A percentile compares a stretch with the other conserved stretches of the same genome.
phyloP scores from a whole-genome alignment of 2,113 vertebrate genomes.

The Anarrhichthys ocellatus region DNA sequence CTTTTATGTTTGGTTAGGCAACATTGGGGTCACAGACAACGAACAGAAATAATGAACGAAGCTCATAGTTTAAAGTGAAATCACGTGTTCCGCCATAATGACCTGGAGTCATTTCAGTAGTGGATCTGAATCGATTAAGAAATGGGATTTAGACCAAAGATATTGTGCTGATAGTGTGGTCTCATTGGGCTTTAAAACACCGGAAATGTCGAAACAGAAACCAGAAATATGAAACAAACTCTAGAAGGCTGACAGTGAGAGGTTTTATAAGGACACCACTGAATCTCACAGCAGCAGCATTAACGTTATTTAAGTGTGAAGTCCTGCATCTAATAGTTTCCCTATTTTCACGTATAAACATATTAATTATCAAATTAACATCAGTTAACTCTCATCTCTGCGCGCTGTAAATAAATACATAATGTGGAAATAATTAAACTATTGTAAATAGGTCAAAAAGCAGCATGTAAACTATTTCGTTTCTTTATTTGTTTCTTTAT shows the following conservation, averaged over 20 bases:
- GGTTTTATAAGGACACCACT: background rate
- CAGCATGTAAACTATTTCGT: background rate
- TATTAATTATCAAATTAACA: background rate
- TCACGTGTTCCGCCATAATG: too few species aligned
- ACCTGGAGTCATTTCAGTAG: background rate
- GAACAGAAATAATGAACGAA: background rate
- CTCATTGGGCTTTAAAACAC: background rate
- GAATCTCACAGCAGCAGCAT: background rate
- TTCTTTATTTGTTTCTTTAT: background rate
- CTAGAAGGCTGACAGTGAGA: too few species aligned
- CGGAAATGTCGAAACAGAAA: background rate
- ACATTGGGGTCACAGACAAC: too few species aligned
- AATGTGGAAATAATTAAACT: background rate
- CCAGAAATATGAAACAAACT: background rate
- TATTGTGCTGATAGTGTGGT: background rate
- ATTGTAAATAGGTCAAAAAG: background rate
- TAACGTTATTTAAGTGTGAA: background rate
- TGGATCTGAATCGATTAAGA: background rate
- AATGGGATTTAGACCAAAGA: background rate
- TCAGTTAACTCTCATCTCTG: background rate
- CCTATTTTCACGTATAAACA: background rate
- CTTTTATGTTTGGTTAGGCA: background rate
- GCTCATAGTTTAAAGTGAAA: background rate
- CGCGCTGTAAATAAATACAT: background rate
- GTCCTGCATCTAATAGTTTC: background rate